phyloP scores from a whole-genome alignment of 2,797 vertebrate genomes.

The Labeo calbasu region DNA sequence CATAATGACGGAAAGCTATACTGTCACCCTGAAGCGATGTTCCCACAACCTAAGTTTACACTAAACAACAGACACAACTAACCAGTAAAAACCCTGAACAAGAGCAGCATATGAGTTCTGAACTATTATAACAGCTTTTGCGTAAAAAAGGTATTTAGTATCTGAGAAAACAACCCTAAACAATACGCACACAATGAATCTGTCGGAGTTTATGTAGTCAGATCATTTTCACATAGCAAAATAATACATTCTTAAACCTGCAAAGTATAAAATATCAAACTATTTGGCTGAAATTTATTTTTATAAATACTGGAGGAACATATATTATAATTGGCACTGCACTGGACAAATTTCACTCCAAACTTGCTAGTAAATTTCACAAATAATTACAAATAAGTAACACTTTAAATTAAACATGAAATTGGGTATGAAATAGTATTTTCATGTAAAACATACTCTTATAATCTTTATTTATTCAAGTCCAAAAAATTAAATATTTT shows the following conservation, averaged over 20 bases:
- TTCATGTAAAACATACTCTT: neutral
- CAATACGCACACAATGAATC: neutral
- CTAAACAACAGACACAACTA: neutral
- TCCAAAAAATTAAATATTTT: too few species aligned
- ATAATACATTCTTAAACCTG: neutral
- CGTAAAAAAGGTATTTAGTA: neutral
- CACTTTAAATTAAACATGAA: neutral
- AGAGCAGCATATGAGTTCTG: neutral
- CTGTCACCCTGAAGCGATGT: slow-evolving; percentile 5
- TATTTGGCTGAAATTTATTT: neutral
- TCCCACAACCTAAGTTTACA: neutral
- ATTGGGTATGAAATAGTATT: neutral
- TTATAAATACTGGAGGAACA: neutral
- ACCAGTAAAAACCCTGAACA: neutral
- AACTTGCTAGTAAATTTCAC: neutral
- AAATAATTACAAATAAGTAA: neutral
- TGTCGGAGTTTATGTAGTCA: neutral
- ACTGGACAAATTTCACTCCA: neutral
- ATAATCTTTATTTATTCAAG: too few species aligned
- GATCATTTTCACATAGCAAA: neutral
- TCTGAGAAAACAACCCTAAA: neutral
- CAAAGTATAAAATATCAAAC: neutral
- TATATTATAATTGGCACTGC: neutral
- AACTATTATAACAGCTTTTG: neutral
- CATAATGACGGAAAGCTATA: neutral